A percentile compares a stretch with the other conserved stretches of the same genome.
phyloP scores from a whole-genome alignment of 1,140 invertebrate species.

The Drosophila fuyamai region DNA sequence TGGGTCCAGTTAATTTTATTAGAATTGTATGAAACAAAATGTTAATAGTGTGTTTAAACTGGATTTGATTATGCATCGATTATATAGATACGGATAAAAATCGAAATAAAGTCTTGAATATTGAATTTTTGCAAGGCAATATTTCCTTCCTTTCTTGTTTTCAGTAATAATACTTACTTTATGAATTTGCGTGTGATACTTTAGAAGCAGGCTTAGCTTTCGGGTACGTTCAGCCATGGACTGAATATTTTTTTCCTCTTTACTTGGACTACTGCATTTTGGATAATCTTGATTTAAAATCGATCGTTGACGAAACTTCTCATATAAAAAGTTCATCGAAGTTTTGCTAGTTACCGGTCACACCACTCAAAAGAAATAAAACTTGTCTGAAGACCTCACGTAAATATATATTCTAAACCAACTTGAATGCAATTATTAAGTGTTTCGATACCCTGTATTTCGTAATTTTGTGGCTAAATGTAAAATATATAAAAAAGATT shows the following conservation, averaged over 20 bases:
- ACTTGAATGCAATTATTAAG: neutral
- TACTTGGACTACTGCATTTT: neutral
- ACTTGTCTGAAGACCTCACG: neutral
- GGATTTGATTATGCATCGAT: no score
- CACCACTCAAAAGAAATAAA: neutral
- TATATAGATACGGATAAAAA: no score
- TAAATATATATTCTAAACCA: neutral
- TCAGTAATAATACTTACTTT: conserved; percentile 22
- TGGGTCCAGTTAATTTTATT: no score
- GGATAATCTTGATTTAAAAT: neutral
- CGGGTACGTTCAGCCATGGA: conserved; percentile 58
- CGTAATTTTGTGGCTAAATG: no score
- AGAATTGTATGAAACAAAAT: no score
- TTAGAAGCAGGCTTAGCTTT: conserved; percentile 57
- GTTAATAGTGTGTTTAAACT: no score
- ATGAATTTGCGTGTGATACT: conserved; percentile 7
- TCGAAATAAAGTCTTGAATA: no score
- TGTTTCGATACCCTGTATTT: neutral
- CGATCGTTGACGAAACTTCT: neutral
- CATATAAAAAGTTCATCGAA: conserved; percentile 4
- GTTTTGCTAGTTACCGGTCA: neutral
- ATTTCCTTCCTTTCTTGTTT: no score
- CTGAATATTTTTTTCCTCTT: neutral
- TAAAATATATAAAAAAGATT: no score
- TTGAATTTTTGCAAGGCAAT: no score